Conservation (phyloP, 1,140 invertebrate species). For the Alviniconcha marisindica region DNA sequence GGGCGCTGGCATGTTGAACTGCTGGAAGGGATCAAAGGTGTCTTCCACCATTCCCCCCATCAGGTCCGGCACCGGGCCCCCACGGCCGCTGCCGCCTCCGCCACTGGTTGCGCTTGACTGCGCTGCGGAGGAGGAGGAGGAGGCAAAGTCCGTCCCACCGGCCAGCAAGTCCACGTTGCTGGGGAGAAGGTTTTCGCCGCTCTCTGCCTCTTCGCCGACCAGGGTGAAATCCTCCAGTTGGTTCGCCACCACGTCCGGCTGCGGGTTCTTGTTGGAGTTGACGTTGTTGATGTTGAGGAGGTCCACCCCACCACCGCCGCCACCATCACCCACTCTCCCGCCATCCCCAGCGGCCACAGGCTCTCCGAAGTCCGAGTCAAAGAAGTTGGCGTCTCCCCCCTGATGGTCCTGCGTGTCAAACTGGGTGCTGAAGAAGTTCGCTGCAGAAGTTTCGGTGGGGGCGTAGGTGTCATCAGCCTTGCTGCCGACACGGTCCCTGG, state of each 20-base stretch:
- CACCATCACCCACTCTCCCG: background rate
- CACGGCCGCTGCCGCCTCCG: no score
- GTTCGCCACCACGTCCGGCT: conserved; percentile 45
- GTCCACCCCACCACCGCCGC: conserved; percentile 50
- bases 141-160: conserved; percentile 28
- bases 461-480: conserved; percentile 32
- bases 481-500: conserved; percentile 46
- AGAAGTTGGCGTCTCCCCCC: conserved; percentile 19
- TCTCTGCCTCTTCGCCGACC: conserved; percentile 41
- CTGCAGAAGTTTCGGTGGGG: conserved; percentile 25
- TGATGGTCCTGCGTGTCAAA: conserved; percentile 22
- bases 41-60: conserved; percentile 37
- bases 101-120: background rate
- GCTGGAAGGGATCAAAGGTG: conserved; percentile 67
- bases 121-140: background rate
- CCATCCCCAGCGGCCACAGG: background rate
- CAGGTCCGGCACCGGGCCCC: conserved; percentile 26
- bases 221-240: conserved; percentile 64
- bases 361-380: conserved; percentile 36
- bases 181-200: conserved; percentile 21
- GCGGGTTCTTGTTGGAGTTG: conserved; percentile 15
- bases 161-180: conserved; percentile 82
- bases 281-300: conserved; percentile 59
- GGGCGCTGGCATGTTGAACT: conserved; percentile 36
- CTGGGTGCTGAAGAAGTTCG: conserved; percentile 28